A percentile compares a stretch with the other conserved stretches of the same genome.
phyloP scores from a whole-genome alignment of 2,797 vertebrate species.

The Sebastes ruberrimus region DNA sequence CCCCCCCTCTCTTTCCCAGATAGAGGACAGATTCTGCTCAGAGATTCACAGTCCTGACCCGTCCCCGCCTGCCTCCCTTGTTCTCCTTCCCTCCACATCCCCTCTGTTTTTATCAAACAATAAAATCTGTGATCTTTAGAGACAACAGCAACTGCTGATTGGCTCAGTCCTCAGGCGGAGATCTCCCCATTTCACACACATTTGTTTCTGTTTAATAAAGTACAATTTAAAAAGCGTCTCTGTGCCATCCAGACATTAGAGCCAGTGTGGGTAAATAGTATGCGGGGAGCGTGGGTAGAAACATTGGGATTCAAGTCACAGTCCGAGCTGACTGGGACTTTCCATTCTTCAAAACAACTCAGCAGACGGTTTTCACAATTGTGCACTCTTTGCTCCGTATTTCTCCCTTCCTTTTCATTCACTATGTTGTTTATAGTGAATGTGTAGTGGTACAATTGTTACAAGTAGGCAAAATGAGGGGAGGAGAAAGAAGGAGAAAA shows the following conservation, averaged over 20 bases:
- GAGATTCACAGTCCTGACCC: slow-evolving; percentile 35
- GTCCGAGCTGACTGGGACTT: slow-evolving; percentile 50
- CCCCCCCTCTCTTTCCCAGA: neutral
- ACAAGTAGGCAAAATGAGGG: slow-evolving; percentile 15
- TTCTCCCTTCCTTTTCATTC: neutral
- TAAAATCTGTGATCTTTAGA: slow-evolving; percentile 9
- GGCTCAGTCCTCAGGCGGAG: neutral
- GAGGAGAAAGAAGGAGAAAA: neutral
- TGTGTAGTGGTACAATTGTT: neutral
- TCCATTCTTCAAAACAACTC: slow-evolving; percentile 50
- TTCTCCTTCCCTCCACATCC: slow-evolving; percentile 11
- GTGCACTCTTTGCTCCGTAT: neutral
- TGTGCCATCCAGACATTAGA: neutral
- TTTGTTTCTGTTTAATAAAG: slow-evolving; percentile 10
- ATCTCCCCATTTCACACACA: neutral
- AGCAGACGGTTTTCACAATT: slow-evolving; percentile 16
- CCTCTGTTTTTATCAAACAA: slow-evolving; percentile 20
- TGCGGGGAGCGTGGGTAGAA: slow-evolving; percentile 58
- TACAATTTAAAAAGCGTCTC: slow-evolving; percentile 1
- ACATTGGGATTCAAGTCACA: slow-evolving; percentile 68
- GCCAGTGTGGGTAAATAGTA: slow-evolving; percentile 48
- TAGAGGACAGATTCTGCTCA: slow-evolving; percentile 58
- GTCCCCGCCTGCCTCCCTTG: slow-evolving; percentile 49
- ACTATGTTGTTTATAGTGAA: slow-evolving; percentile 9
- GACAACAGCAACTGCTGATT: slow-evolving; percentile 19